Evolutionary conservation across 2,888 invertebrate species (phyloP).

Genomic region (Parochlus steinenii): DNA sequence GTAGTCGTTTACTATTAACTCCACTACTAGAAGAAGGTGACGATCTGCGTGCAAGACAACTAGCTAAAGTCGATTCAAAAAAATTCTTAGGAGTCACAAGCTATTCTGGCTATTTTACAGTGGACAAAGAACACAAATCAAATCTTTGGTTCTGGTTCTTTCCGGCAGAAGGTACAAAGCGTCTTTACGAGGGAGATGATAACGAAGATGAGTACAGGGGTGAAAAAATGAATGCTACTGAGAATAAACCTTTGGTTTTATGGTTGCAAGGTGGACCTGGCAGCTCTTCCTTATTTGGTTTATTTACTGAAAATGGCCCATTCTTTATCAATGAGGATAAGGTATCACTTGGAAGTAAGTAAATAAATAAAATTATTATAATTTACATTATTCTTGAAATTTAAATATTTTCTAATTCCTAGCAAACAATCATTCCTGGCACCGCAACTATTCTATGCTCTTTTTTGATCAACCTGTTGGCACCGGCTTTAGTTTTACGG

Average conservation of each 20-base stretch:
- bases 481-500: constrained; percentile 48
- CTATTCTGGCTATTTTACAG: constrained; percentile 44
- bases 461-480: constrained; percentile 54
- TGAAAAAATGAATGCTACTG: constrained; percentile 33
- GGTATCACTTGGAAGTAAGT: constrained; percentile 25
- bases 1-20: constrained; percentile 26
- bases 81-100: constrained; percentile 31
- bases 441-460: constrained; percentile 41
- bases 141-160: constrained; percentile 80
- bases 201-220: constrained; percentile 18
- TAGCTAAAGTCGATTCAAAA: constrained; percentile 22
- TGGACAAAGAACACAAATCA: constrained; percentile 51
- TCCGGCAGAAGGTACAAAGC: constrained; percentile 33
- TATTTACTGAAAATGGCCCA: constrained; percentile 47
- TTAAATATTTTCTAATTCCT: constrained; percentile 15
- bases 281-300: constrained; percentile 37
- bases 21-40: constrained; percentile 25
- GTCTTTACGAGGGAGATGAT: constrained; percentile 32
- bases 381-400: not conserved
- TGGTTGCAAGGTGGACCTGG: constrained; percentile 46
- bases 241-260: constrained; percentile 37
- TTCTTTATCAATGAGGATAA: constrained; percentile 34
- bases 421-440: constrained; percentile 42
- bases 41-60: constrained; percentile 16
- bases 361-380: not conserved